Conservation (phyloP, 2,113 vertebrate species). For the Peromyscus californicus region DNA sequence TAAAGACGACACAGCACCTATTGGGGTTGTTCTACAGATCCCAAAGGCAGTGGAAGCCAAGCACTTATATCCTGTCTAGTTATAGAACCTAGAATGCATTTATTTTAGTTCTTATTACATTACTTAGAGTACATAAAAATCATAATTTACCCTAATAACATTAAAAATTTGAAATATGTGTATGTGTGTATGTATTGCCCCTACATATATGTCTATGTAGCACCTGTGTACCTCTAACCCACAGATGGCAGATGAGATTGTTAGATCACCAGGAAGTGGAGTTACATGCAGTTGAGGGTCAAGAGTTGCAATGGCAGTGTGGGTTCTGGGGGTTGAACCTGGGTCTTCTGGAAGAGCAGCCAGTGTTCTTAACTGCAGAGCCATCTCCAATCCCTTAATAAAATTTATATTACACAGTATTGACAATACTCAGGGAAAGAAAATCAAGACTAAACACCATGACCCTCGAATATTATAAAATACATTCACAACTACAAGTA, state of each 20-base stretch:
- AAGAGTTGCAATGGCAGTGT: background rate
- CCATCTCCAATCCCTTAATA: background rate
- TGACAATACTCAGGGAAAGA: background rate
- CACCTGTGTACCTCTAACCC: background rate
- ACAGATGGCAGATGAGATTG: background rate
- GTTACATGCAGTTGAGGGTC: background rate
- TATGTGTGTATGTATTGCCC: background rate
- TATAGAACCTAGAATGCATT: background rate
- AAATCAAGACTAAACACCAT: background rate
- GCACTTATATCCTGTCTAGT: too few relatives aligned
- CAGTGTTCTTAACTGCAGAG: background rate
- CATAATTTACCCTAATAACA: background rate
- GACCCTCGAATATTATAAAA: background rate
- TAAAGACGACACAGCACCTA: background rate
- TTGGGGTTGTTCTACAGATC: background rate
- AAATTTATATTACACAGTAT: background rate
- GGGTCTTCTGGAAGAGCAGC: background rate
- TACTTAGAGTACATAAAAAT: background rate
- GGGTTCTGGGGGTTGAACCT: too few relatives aligned
- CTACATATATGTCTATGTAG: background rate
- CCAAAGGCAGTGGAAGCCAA: background rate
- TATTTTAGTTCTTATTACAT: background rate
- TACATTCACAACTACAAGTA: rapidly evolving
- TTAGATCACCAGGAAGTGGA: background rate
- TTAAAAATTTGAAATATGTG: background rate